Evolutionary conservation across 2,797 vertebrate genomes (phyloP), one percentile per base, ranked within the genome.

Genomic region (Rachycentron canadum): DNA sequence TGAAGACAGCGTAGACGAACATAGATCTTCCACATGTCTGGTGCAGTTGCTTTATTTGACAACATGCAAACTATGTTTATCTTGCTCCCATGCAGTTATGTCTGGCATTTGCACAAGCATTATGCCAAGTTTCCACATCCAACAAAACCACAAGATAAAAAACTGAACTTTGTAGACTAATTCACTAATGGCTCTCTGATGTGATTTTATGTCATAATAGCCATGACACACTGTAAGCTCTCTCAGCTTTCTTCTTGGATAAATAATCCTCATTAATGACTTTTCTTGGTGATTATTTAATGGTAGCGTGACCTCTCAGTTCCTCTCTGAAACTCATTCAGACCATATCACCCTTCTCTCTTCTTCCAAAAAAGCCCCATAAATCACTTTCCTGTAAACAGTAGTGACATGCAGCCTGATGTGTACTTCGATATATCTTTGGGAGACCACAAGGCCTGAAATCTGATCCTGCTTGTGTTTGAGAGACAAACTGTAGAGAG

Each of bases 301-400:
- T 81, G 62, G 81, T 91, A 87, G 83, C 86, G 71, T 85, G 69
- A 83, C 82, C 78, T 68, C 79, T 81, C 81, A 70, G 58, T 58
- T 59, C 78, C 71, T 78, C 68, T 84, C 79, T 84, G 72, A 90
- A 85, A 88, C 75, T 75, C 79, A 78, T 82, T 90, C 80, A 90
- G 64, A 83, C 81, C 82, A 61, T 88, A 90, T 91, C 89, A 85
- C 52, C 69, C 73, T 81, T 87, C 69, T 73, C 77, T 86, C 83
- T 66, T 83, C 73, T 83, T 75, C 82, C 81, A 79, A 83, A 84
- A 93, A 93, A 88, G 88, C 87, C 91, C 87, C 95, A 95, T 96
- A 94, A 95, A 96, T 96, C 95, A 95, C 89, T 89, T 93, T 94
- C 87, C 89, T 95, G 93, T 95, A 96, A 96, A 95, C 93, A 95